Evolutionary conservation across 2,797 vertebrate species (phyloP), one percentile per base, ranked within the genome.

Genomic region (Luscinia luscinia): DNA sequence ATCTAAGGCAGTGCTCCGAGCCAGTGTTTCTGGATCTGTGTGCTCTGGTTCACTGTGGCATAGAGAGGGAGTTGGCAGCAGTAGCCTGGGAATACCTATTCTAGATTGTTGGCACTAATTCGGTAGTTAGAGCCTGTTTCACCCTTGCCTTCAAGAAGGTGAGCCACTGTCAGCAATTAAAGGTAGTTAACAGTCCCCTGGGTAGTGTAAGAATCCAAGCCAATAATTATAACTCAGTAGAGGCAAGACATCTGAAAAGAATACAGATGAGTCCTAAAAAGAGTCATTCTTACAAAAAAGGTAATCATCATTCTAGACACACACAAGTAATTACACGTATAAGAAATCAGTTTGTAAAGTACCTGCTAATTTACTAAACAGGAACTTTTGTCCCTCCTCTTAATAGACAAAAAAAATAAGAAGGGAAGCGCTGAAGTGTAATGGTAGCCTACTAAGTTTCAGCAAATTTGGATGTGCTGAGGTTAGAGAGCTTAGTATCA

Each of bases 101-200:
- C 36, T 46, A 49, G 36, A 36, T 28, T 58, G 26, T 67, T 86
- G 38, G 51, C 38, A 78, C 54, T 43, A 22, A 6, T 49, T 75
- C 27, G 38, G 27, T 78, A 58, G 62, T 51, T 87, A 52, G 9
- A 87, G 55, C 36, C 46, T 72, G 54, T 67, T 81, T 92, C 70
- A 38, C 66, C 30, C 24, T 55, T 59, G 43, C 51, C 52, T 84
- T 36, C 58, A 51, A 87, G 74, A 87, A 79, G 81, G 63, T 69
- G 55, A 90, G 67, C 43, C 19, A 41, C 59, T 82, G 67, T 87
- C 41, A 26, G 68, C 41, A 70, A 40, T 67, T 73, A 73, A 69
- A 89, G 28, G 63, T 74, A 59, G 70, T 59, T 95, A 90, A 70
- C 55, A 84, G 84, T 78, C 28, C 54, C 89, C 81, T 73, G 48